phyloP scores from a whole-genome alignment of 2,113 vertebrate genomes.

The Entelurus aequoreus region DNA sequence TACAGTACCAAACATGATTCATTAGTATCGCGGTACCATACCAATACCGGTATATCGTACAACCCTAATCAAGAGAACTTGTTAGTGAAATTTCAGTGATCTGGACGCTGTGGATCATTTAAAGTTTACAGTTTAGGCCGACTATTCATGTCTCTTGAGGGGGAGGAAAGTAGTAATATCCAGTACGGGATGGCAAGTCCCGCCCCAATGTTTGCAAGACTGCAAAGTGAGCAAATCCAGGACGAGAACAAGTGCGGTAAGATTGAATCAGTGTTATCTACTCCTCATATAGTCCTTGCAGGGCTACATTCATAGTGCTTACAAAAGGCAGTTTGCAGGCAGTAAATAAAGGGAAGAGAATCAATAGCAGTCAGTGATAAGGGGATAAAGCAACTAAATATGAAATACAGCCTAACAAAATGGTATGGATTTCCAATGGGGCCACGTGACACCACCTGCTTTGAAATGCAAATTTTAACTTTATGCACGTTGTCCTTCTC shows the following conservation, averaged over 20 bases:
- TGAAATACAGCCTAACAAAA: constrained; percentile 79
- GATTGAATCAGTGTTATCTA: neutral
- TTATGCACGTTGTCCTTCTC: constrained; percentile 76
- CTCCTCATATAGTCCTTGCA: neutral
- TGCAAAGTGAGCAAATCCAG: neutral
- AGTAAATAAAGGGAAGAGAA: constrained; percentile 74
- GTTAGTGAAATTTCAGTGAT: too few relatives aligned
- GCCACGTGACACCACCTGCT: constrained; percentile 71
- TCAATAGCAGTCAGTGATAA: constrained; percentile 77
- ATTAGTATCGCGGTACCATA: too few relatives aligned
- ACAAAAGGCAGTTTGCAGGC: constrained; percentile 68
- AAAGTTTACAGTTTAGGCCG: too few relatives aligned
- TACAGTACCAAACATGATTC: too few relatives aligned
- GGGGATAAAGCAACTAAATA: constrained; percentile 74
- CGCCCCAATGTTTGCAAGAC: neutral
- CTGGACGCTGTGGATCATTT: too few relatives aligned
- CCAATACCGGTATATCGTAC: too few relatives aligned
- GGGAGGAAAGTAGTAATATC: too few relatives aligned
- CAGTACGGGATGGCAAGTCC: too few relatives aligned
- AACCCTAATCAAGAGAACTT: too few relatives aligned
- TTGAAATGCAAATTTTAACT: constrained; percentile 82
- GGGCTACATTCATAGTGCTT: neutral
- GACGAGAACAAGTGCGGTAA: neutral
- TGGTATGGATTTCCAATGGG: constrained; percentile 79
- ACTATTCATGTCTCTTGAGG: too few relatives aligned